Conservation (phyloP, 2,888 invertebrate species). For the Eilema griseolum region DNA sequence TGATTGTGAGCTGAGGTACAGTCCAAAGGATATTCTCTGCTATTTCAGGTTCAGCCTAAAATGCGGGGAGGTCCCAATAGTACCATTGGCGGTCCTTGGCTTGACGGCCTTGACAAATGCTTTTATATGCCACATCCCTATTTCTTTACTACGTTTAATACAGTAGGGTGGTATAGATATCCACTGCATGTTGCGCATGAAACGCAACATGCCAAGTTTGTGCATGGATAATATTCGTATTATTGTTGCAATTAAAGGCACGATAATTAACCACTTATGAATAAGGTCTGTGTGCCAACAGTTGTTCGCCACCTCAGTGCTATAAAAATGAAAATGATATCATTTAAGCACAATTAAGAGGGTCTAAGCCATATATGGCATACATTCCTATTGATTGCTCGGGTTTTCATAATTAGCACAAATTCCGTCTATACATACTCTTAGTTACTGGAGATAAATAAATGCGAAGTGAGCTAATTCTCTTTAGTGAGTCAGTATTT, state of each 20-base stretch:
- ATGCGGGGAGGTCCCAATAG: no score
- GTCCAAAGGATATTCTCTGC: no score
- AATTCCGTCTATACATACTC: conserved; percentile 12
- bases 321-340: not conserved
- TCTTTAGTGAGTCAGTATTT: conserved; percentile 26
- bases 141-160: no score
- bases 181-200: not conserved
- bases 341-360: not conserved
- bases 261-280: not conserved
- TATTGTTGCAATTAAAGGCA: not conserved
- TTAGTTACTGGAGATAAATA: conserved; percentile 21
- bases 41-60: no score
- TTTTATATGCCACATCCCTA: no score
- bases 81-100: no score
- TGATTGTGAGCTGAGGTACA: no score
- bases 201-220: not conserved
- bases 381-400: not conserved
- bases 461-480: conserved; percentile 28
- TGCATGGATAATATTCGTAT: not conserved
- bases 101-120: no score
- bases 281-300: not conserved
- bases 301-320: not conserved
- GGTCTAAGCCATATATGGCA: not conserved
- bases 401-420: conserved; percentile 25
- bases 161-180: no score